A percentile compares a stretch with the other conserved stretches of the same genome.
phyloP scores from a whole-genome alignment of 2,797 vertebrate species.

The Urocyon cinereoargenteus region DNA sequence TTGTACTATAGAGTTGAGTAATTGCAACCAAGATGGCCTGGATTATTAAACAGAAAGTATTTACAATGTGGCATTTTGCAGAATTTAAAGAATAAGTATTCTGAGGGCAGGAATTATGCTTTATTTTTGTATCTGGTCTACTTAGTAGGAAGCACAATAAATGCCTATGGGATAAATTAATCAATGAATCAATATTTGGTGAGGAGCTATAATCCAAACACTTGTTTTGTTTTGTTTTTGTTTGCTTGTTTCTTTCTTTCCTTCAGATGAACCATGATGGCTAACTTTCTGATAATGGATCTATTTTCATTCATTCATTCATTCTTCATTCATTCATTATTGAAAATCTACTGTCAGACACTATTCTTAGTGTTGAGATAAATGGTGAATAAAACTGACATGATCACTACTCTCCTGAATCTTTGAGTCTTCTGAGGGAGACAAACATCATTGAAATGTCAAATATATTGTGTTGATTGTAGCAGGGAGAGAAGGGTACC shows the following conservation, averaged over 20 bases:
- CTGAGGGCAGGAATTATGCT: neutral
- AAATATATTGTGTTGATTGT: neutral
- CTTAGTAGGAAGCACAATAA: neutral
- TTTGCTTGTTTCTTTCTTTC: neutral
- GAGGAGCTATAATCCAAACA: neutral
- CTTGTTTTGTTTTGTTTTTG: neutral
- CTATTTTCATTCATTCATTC: neutral
- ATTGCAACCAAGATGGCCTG: neutral
- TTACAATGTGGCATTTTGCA: neutral
- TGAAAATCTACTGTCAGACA: neutral
- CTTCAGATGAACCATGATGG: neutral
- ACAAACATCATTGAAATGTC: neutral
- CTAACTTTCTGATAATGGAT: neutral
- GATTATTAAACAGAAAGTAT: neutral
- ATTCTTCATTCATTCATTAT: neutral
- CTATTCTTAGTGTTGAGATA: neutral
- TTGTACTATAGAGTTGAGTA: neutral
- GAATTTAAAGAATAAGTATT: neutral
- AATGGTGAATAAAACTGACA: neutral
- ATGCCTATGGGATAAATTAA: neutral
- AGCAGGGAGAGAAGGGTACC: neutral
- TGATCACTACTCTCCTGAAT: neutral
- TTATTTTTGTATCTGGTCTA: constrained; percentile 7
- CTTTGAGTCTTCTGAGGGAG: neutral
- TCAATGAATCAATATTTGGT: neutral